Evolutionary conservation across 1,140 invertebrate species (phyloP), one percentile per base, ranked within the genome.

Genomic region (Schlechtendalia chinensis): DNA sequence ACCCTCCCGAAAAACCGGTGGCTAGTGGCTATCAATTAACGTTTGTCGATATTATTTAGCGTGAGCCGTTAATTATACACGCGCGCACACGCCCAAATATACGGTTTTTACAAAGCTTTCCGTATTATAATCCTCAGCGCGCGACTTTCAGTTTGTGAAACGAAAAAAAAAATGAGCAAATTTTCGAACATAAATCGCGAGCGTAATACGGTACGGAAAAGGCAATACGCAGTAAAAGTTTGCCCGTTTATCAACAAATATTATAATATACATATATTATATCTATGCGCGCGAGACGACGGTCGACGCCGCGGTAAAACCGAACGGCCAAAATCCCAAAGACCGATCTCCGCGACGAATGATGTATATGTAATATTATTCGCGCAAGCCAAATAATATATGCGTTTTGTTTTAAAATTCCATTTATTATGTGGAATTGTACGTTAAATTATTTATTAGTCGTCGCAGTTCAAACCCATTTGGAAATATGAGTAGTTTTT

Each of bases 41-140:
- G 45, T 50, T 69, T 47, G 67, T 69, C 67, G n/a, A 69, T 69
- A 69, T n/a, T n/a, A 69, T 47, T 69, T 39, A 24, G 8, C 32
- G 32, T 8, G 45, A 12, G 8, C 17, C 39, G 67, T 50, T 69
- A 69, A 50, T 69, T 69, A 69, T 69, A 4, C 16, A 50, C 45
- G 47, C 8, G 16, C 22, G 29, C n/a, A n/a, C n/a, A n/a, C n/a
- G n/a, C n/a, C n/a, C n/a, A n/a, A n/a, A n/a, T n/a, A n/a, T n/a
- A n/a, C 11, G n/a, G 6, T 11, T 10, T 22, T 0, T 10, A 4
- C 19, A 5, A 22, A 8, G 22, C 22, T 8, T 50, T 4, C n/a
- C n/a, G n/a, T 12, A 11, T 32, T 54, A 54, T 4, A 39, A 39
- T 10, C 54, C 54, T 4, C 63, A 17, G n/a, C 12, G n/a, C n/a